A percentile compares a stretch with the other conserved stretches of the same genome.
Conservation (phyloP, 2,113 vertebrate species). For the Gallinago paraguaiae region DNA sequence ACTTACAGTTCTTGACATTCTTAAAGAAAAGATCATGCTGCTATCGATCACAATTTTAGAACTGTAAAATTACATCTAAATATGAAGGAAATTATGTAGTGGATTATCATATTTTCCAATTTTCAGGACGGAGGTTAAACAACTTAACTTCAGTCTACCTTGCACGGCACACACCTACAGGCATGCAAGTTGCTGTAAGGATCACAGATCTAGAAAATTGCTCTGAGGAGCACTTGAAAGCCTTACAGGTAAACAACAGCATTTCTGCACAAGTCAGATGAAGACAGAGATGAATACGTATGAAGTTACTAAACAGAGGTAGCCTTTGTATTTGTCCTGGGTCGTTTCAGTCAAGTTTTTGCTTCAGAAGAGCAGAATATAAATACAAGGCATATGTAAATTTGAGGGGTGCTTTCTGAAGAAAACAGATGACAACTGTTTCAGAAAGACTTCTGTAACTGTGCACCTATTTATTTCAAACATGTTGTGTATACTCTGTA, state of each 20-base stretch:
- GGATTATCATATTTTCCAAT: background rate
- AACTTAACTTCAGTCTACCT: slow-evolving; percentile 91
- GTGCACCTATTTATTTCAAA: background rate
- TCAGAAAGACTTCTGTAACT: background rate
- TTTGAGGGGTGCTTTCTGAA: background rate
- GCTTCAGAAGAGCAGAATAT: background rate
- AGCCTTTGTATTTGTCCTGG: background rate
- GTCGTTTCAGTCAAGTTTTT: background rate
- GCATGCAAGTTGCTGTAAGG: slow-evolving; percentile 87
- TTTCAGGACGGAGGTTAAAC: slow-evolving; percentile 90
- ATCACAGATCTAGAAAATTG: slow-evolving; percentile 94
- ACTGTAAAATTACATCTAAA: background rate
- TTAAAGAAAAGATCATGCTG: background rate
- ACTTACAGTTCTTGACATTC: background rate
- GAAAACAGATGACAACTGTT: background rate
- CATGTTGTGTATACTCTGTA: background rate
- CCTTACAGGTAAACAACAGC: slow-evolving; percentile 85
- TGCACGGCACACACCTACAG: slow-evolving; percentile 88
- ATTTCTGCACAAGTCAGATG: background rate
- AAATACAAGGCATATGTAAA: background rate
- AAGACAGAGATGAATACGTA: background rate
- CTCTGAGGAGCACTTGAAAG: slow-evolving; percentile 90
- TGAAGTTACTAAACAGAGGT: background rate
- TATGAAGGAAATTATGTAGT: background rate
- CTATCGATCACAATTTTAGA: background rate